A percentile compares a stretch with the other conserved stretches of the same genome.
These are phyloP conservation scores for Calidris pugnax DNA, from an alignment of 2,113 vertebrate genomes.

Conservation along the genomic window DNA sequence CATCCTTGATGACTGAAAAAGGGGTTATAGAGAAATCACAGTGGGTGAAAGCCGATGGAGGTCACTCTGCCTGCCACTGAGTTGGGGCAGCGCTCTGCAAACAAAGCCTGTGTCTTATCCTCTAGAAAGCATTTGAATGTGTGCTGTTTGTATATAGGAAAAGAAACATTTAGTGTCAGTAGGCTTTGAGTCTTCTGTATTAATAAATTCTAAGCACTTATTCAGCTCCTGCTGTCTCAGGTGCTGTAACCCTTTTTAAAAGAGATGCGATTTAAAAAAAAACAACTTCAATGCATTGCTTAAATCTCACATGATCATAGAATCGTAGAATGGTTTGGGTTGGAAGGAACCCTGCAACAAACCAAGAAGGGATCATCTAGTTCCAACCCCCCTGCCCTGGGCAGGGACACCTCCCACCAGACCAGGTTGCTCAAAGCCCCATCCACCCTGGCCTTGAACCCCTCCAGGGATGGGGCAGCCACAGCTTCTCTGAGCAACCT, in stretches of 20 bases:
- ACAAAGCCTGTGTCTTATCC: not conserved
- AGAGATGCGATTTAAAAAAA: not conserved
- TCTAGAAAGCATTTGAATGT: not conserved
- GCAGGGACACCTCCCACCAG: not conserved
- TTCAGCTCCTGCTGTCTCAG: not conserved
- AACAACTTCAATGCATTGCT: not conserved
- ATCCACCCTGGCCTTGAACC: not conserved
- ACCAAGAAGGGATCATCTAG: not conserved
- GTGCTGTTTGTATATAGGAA: not conserved
- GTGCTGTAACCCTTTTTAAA: not conserved
- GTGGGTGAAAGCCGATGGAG: not conserved
- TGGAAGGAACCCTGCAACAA: not conserved
- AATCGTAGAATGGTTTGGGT: not conserved
- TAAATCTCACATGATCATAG: not conserved
- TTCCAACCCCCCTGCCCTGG: not conserved
- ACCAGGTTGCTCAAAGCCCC: not conserved
- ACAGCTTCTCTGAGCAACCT: not conserved
- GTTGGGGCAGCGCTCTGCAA: not conserved
- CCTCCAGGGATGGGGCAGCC: not conserved
- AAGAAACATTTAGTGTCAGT: not conserved
- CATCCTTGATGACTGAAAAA: not conserved
- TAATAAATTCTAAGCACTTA: not conserved
- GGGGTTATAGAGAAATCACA: not conserved
- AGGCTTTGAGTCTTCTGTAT: not conserved
- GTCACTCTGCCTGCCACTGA: not conserved